These are phyloP conservation scores for Caiman crocodilus DNA, from an alignment of 2,797 vertebrate species.

Conservation along the genomic window DNA sequence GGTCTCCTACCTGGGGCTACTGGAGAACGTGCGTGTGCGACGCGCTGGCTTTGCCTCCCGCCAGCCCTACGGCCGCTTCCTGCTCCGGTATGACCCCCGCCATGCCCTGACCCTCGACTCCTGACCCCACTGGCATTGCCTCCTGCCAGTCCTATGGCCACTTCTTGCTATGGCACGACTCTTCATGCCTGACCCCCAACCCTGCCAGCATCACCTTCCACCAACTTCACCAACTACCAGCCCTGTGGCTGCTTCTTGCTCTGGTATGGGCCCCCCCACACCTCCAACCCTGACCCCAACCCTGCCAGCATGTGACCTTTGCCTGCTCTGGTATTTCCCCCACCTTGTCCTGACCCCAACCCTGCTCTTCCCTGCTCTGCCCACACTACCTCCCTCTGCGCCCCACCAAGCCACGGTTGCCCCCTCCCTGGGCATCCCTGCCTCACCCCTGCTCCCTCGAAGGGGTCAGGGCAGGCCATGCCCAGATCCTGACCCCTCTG, in stretches of 20 bases:
- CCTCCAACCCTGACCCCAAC: rapidly evolving
- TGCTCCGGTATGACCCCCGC: conserved; percentile 85
- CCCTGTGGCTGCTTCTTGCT: conserved; percentile 89
- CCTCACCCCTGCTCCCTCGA: too few species aligned
- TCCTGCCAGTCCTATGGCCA: too few species aligned
- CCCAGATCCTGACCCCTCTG: neutral
- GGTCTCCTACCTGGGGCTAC: conserved; percentile 92
- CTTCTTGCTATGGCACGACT: neutral
- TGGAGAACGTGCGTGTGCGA: conserved; percentile 94
- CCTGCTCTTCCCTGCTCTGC: too few species aligned
- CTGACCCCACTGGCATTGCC: too few species aligned
- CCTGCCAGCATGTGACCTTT: too few species aligned
- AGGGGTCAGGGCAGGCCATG: too few species aligned
- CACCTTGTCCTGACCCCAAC: neutral
- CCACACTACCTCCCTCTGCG: neutral
- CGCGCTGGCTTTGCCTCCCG: conserved; percentile 94
- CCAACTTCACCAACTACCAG: conserved; percentile 88
- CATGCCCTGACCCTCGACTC: rapidly evolving
- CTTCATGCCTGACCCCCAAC: neutral
- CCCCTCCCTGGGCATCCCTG: neutral
- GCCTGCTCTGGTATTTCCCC: neutral
- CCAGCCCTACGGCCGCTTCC: conserved; percentile 90
- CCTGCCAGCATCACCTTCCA: neutral
- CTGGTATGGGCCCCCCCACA: conserved; percentile 71
- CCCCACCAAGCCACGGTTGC: neutral